Evolutionary conservation across 2,113 vertebrate species (phyloP).

Genomic region (Speoplatyrhinus poulsoni): DNA sequence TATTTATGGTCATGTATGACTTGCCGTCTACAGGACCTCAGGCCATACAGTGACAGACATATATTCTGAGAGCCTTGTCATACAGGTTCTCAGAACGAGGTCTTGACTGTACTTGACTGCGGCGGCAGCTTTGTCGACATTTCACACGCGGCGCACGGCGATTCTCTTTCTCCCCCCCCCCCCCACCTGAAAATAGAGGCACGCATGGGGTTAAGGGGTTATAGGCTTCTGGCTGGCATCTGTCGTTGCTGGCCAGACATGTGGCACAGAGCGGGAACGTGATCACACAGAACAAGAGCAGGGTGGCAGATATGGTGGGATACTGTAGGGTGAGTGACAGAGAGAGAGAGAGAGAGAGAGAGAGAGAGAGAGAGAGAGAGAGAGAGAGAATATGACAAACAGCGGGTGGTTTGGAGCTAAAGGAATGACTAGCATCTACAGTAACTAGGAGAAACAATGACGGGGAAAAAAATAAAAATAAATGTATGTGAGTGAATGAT

Average conservation of each 20-base stretch:
- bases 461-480: neutral
- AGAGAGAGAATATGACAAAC: slow-evolving; percentile 74
- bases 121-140: neutral
- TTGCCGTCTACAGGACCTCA: neutral
- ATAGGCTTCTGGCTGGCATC: slow-evolving; percentile 72
- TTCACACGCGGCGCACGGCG: neutral
- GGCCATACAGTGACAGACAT: neutral
- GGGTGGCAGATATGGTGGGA: slow-evolving; percentile 13
- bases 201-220: slow-evolving; percentile 69
- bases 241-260: slow-evolving; percentile 73
- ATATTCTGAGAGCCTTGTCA: slow-evolving; percentile 2
- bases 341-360: slow-evolving; percentile 4
- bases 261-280: slow-evolving; percentile 61
- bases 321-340: neutral
- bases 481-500: too few species aligned
- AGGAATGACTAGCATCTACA: slow-evolving; percentile 85
- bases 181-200: slow-evolving; percentile 68
- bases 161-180: neutral
- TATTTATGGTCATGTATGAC: slow-evolving; percentile 4
- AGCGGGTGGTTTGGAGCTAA: slow-evolving; percentile 86
- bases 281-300: slow-evolving; percentile 44
- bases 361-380: neutral
- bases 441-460: slow-evolving; percentile 58
- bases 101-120: neutral
- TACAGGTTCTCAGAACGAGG: slow-evolving; percentile 4